Conservation (phyloP, 1,140 invertebrate genomes). For the Drosophila murphyi region DNA sequence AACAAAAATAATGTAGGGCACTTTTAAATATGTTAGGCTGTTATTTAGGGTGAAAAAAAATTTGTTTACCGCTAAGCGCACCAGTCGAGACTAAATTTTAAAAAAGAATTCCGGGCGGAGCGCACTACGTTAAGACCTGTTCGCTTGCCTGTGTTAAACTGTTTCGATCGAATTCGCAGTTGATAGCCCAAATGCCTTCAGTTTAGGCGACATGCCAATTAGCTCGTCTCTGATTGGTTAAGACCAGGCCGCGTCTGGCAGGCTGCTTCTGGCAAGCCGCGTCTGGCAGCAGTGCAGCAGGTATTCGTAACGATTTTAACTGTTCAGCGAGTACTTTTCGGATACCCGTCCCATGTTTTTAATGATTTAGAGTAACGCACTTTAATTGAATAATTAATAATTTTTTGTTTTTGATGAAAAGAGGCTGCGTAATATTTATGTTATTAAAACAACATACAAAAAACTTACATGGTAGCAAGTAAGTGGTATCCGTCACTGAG, state of each 20-base stretch:
- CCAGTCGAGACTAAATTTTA: conserved; percentile 56
- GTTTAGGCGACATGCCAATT: conserved; percentile 34
- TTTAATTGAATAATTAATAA: not conserved
- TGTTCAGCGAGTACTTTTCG: conserved; percentile 1
- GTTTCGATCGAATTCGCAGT: conserved; percentile 51
- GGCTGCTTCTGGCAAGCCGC: conserved; percentile 64
- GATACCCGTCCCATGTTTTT: not conserved
- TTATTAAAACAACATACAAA: not conserved
- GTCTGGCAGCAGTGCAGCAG: conserved; percentile 58
- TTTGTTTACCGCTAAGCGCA: conserved; percentile 76
- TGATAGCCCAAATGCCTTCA: conserved; percentile 41
- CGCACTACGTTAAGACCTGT: conserved; percentile 33
- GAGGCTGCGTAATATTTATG: not conserved
- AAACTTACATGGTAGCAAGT: not conserved
- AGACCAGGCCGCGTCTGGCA: conserved; percentile 62
- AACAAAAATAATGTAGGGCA: conserved; percentile 31
- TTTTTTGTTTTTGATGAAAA: not conserved
- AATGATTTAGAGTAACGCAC: not conserved
- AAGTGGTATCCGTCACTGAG: not conserved
- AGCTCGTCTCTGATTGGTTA: conserved; percentile 50
- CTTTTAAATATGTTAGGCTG: conserved; percentile 13
- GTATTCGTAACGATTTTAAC: conserved; percentile 16
- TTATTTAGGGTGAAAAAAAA: conserved; percentile 21
- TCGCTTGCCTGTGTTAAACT: conserved; percentile 60
- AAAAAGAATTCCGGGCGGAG: conserved; percentile 30